Percentiles rank a stretch among this genome's conserved stretches.
Evolutionary conservation across 2,888 invertebrate genomes (phyloP).

Genomic region (Dioctria linearis): DNA sequence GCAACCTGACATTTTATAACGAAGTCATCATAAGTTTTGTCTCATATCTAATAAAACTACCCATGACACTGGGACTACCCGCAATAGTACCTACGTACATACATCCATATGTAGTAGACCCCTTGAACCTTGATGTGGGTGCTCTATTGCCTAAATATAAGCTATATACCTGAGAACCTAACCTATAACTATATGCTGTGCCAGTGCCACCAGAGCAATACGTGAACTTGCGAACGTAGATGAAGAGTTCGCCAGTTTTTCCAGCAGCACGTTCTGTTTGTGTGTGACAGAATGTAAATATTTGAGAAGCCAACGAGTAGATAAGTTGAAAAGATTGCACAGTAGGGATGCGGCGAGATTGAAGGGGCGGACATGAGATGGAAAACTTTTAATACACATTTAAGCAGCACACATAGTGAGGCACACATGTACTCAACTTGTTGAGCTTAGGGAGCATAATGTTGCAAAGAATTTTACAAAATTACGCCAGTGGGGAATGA

Average conservation of each 20-base stretch:
- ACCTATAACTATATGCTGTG: too few species aligned
- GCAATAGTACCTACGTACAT: not conserved
- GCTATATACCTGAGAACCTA: constrained; percentile 16
- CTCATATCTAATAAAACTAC: constrained; percentile 51
- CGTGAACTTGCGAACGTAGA: constrained; percentile 25
- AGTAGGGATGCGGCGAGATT: not conserved
- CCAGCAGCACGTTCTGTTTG: constrained; percentile 1
- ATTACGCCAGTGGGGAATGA: not conserved
- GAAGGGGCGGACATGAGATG: not conserved
- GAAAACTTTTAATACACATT: constrained; percentile 37
- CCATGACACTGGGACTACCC: constrained; percentile 41
- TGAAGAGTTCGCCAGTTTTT: not conserved
- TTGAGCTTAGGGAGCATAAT: constrained; percentile 39
- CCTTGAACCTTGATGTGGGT: constrained; percentile 27
- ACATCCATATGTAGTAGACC: not conserved
- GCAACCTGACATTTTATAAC: constrained; percentile 45
- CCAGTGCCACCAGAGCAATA: not conserved
- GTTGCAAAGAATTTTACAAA: constrained; percentile 28
- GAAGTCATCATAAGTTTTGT: constrained; percentile 51
- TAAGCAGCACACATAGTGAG: not conserved
- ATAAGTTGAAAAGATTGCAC: constrained; percentile 18
- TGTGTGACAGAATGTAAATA: constrained; percentile 30
- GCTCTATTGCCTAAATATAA: constrained; percentile 43
- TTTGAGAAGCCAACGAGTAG: constrained; percentile 7
- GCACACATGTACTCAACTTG: constrained; percentile 35